phyloP scores from a whole-genome alignment of 2,797 vertebrate genomes.

The Melanotaenia trifasciata region DNA sequence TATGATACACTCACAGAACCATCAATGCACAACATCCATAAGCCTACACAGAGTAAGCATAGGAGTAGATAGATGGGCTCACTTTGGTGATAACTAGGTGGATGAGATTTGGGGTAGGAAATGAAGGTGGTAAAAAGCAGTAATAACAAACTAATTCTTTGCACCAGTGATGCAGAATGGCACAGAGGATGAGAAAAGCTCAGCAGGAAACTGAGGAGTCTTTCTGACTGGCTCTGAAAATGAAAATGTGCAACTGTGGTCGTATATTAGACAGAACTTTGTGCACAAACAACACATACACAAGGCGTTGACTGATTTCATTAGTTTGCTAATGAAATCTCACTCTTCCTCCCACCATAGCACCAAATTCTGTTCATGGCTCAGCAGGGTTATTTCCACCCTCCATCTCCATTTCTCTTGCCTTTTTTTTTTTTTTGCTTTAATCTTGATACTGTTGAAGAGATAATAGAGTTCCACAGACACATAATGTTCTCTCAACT shows the following conservation, averaged over 20 bases:
- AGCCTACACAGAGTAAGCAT: conserved; percentile 20
- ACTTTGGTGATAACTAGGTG: conserved; percentile 55
- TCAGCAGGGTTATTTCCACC: conserved; percentile 28
- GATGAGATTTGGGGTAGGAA: conserved; percentile 50
- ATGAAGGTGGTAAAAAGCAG: conserved; percentile 46
- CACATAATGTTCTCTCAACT: background rate
- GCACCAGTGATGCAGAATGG: conserved; percentile 68
- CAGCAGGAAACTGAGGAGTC: conserved; percentile 40
- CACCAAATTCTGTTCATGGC: conserved; percentile 27
- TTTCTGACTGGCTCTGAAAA: conserved; percentile 37
- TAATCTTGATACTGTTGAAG: conserved; percentile 1
- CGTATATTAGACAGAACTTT: conserved; percentile 31
- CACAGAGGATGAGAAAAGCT: conserved; percentile 30
- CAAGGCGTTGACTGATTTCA: conserved; percentile 54
- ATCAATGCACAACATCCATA: conserved; percentile 34
- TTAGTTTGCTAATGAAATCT: conserved; percentile 68
- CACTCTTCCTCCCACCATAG: conserved; percentile 38
- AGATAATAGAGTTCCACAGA: background rate
- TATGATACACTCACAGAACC: conserved; percentile 27
- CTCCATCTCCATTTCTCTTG: background rate
- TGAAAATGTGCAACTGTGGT: conserved; percentile 21
- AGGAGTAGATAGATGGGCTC: conserved; percentile 42
- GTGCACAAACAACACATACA: conserved; percentile 18
- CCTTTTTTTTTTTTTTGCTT: background rate
- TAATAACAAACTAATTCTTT: conserved; percentile 62